Evolutionary conservation across 2,113 vertebrate genomes (phyloP).

Genomic region (Poeciliopsis turrubarensis): DNA sequence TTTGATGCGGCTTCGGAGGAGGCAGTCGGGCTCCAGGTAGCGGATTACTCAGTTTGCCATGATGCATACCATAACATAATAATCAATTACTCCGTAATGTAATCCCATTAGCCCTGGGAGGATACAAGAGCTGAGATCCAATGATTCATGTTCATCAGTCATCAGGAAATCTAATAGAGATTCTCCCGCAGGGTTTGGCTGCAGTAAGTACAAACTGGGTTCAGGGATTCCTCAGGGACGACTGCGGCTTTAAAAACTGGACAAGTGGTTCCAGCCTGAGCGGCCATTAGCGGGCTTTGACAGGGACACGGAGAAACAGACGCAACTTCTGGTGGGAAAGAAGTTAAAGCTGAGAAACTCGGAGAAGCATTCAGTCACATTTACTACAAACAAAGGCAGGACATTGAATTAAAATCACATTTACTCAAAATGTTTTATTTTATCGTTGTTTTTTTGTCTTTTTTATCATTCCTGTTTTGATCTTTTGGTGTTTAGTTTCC

Average conservation of each 20-base stretch:
- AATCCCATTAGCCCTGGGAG: constrained; percentile 71
- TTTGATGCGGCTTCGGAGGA: constrained; percentile 44
- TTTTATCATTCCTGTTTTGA: no score
- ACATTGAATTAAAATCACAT: no score
- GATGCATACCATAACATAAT: constrained; percentile 77
- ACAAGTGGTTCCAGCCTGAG: constrained; percentile 55
- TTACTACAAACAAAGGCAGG: no score
- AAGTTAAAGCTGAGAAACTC: no score
- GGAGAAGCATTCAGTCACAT: no score
- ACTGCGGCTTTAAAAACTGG: constrained; percentile 63
- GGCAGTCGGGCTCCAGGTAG: constrained; percentile 57
- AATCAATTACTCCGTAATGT: constrained; percentile 73
- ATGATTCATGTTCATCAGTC: constrained; percentile 77
- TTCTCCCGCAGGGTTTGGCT: constrained; percentile 67
- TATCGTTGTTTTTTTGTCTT: no score
- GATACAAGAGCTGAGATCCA: constrained; percentile 71
- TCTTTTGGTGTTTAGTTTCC: background rate
- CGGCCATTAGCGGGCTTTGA: constrained; percentile 55
- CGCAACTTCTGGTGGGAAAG: background rate
- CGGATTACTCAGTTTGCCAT: constrained; percentile 59
- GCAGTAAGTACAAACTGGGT: constrained; percentile 69
- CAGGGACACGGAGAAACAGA: constrained; percentile 14
- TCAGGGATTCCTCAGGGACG: constrained; percentile 69
- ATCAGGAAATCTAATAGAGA: constrained; percentile 81
- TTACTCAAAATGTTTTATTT: no score